Base-by-base conservation (phyloP, 2,113 vertebrate species). In the Jacana jacana region DNA sequence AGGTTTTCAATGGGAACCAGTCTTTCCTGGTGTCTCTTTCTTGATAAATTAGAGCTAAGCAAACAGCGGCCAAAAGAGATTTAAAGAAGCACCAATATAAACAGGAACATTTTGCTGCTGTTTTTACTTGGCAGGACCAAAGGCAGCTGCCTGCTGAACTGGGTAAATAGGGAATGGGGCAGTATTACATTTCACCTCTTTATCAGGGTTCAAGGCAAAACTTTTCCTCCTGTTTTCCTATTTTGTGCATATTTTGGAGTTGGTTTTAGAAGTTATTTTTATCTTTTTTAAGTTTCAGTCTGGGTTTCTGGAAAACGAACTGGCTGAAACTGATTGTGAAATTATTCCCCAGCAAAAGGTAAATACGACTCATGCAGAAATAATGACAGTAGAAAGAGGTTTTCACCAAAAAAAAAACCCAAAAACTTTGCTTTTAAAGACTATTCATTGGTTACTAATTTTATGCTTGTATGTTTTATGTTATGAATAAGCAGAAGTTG, bases 101-200 rank as follows among this genome's bases (percentile, higher is more conserved):
- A 93, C 64, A 95, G 80, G 92, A 90, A 92, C 31, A 58, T 84
- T 94, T 93, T 94, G 86, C 86, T 91, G 82, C 60, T 93, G 42
- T 84, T 93, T 96, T 88, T 7, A 61, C 69, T 93, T 81, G 86
- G 63, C 81, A 90, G 76, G 68, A 82, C 73, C 75, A 86, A 86
- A 91, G 1, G 6, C 91, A 89, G 92, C 85, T 96, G 96, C 88
- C 78, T 91, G 73, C 40, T 72, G 81, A 61, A 80, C 42, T 79
- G 63, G 79, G 49, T 86, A 91, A 97, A 93, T 72, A 96, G 63
- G 51, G 76, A 94, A 46, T n/a, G 86, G 70, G 44, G 63, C 65
- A 93, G 55, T 31, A 64, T 71, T 86, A 81, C 72, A 64, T 65
- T 86, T 85, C 49, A 60, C 17, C 46, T 66, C 65, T 93, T 94